A percentile compares a stretch with the other conserved stretches of the same genome.
Conservation (phyloP, 2,113 vertebrate genomes). For the Accipiter virgatus region DNA sequence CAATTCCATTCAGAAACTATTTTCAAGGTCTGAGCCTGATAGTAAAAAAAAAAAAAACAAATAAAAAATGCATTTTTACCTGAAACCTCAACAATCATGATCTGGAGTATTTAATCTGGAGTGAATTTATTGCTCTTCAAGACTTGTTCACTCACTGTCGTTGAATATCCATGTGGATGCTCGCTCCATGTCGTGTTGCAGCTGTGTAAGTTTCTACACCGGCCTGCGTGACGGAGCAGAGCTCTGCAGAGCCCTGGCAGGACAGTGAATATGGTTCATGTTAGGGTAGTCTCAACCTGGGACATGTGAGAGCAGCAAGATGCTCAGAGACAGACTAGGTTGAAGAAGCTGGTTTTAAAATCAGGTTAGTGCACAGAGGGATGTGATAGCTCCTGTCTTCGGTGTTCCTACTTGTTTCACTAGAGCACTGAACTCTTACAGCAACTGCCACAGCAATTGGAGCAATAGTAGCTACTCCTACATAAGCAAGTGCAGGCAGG, state of each 20-base stretch:
- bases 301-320: background rate
- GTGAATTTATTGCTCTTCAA: background rate
- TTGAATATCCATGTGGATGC: background rate
- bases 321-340: accelerated
- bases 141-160: background rate
- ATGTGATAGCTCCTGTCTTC: background rate
- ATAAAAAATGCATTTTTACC: background rate
- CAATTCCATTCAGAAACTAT: background rate
- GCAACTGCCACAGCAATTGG: background rate
- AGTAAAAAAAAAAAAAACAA: background rate
- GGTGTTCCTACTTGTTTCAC: background rate
- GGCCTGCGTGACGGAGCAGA: background rate
- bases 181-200: background rate
- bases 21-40: background rate
- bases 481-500: background rate
- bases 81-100: background rate
- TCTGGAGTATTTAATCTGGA: background rate
- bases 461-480: background rate
- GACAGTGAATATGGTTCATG: background rate
- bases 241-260: background rate
- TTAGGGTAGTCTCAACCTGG: background rate
- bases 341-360: background rate
- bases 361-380: background rate
- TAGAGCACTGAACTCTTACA: background rate
- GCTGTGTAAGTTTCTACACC: background rate